Conservation (phyloP, 2,888 invertebrate genomes). For the Ceraclea dissimilis region DNA sequence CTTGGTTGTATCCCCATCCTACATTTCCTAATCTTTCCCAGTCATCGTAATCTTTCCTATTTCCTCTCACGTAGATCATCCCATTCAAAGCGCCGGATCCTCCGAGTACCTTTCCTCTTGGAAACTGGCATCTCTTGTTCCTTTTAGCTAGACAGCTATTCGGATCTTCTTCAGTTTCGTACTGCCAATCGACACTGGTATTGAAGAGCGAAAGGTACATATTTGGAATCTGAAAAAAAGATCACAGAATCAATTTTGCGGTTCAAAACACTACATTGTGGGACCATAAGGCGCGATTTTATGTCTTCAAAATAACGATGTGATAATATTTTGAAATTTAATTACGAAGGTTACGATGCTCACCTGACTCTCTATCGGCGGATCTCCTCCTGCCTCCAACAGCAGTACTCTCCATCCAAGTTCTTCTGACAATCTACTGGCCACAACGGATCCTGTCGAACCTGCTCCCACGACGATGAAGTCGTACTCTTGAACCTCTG, state of each 20-base stretch:
- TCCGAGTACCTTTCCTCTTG: slow-evolving; percentile 57
- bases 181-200: slow-evolving; percentile 43
- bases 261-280: not conserved
- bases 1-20: slow-evolving; percentile 49
- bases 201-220: slow-evolving; percentile 5
- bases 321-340: too few species aligned
- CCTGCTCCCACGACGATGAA: slow-evolving; percentile 78
- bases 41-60: slow-evolving; percentile 44
- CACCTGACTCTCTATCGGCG: slow-evolving; percentile 14
- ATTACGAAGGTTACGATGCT: not conserved
- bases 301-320: too few species aligned
- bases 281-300: too few species aligned
- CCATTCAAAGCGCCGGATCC: slow-evolving; percentile 55
- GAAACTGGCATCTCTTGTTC: slow-evolving; percentile 43
- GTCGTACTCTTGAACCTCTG: slow-evolving; percentile 49
- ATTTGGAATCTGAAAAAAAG: slow-evolving; percentile 12
- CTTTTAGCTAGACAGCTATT: slow-evolving; percentile 39
- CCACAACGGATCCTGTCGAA: slow-evolving; percentile 73
- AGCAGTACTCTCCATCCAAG: slow-evolving; percentile 63
- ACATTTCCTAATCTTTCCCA: slow-evolving; percentile 49
- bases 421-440: slow-evolving; percentile 69
- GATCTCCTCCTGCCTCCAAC: slow-evolving; percentile 60
- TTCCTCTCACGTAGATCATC: slow-evolving; percentile 54
- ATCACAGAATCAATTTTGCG: too few species aligned
- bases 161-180: slow-evolving; percentile 41